Base-by-base conservation (phyloP, 2,797 vertebrate genomes). In the Caiman crocodilus region DNA sequence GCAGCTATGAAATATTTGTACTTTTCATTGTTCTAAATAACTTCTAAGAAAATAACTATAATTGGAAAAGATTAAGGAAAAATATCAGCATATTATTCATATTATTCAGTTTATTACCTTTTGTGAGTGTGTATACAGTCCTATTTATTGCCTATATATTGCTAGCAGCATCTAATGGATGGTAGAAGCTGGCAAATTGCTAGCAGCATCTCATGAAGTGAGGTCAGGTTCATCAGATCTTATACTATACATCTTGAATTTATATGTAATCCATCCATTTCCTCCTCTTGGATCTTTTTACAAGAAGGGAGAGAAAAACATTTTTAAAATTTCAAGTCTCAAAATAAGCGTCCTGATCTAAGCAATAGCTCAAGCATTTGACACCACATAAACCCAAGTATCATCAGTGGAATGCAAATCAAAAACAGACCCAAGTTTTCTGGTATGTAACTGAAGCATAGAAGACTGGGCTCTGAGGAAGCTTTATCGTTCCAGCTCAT, bases 371-470 rank as follows among this genome's bases (percentile, higher is more conserved):
- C 10, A 5, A 35, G 20, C 35, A 69, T 35, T 35, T 69, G 20
- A 50, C 42, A 50, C 42, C 42, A 50, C 42, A 50, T 50, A 50
- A 50, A 50, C 42, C 42, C 9, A 42, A 42, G 42, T 3, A 42
- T 42, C 42, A 42, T 42, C 42, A 50, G 64, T 18, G 28, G 63
- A 65, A 69, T 32, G 11, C 6, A 7, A 21, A 6, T 63, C n/a
- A 84, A 59, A n/a, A n/a, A 77, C 2, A n/a, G 28, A 15, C 32
- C 20, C 1, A 1, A 75, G 67, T 85, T 79, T 15, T 81, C 74
- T 7, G 4, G 6, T 1, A 0, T 8, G 21, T 58, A 42, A 2
- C 1, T 7, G 18, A 58, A 85, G 0, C 3, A 23, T 78, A 21
- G 15, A 50, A 69, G 67, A 2, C 1, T 0, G 0, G 78, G 73